phyloP scores from a whole-genome alignment of 2,113 vertebrate species.

The Morone chrysops region DNA sequence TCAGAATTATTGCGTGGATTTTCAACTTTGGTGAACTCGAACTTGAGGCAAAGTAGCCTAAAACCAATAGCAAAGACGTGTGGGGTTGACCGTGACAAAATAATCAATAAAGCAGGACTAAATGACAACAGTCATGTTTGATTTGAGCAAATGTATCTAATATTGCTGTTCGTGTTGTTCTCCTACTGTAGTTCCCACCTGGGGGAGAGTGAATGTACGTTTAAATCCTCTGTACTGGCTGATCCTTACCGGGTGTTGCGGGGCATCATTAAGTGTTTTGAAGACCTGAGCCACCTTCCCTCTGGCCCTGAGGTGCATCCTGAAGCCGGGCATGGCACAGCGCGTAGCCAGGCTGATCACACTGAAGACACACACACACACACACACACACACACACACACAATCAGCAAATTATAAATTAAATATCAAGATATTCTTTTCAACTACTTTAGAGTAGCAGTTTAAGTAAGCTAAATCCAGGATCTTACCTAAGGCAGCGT shows the following conservation, averaged over 20 bases:
- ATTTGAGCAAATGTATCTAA: no score
- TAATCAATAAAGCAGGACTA: no score
- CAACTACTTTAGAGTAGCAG: background rate
- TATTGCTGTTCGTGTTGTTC: no score
- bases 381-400: background rate
- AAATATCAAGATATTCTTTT: background rate
- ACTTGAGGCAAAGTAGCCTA: no score
- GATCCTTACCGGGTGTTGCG: slow-evolving; percentile 91
- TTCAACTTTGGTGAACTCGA: no score
- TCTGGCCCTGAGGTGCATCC: slow-evolving; percentile 97
- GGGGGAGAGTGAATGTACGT: background rate
- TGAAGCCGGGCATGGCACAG: slow-evolving; percentile 98
- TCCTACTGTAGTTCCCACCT: no score
- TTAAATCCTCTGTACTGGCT: background rate
- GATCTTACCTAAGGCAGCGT: slow-evolving; percentile 95
- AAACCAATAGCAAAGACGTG: no score
- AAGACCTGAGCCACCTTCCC: slow-evolving; percentile 99
- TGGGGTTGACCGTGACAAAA: no score
- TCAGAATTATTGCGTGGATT: no score
- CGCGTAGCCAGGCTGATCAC: slow-evolving; percentile 98
- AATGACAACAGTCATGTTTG: no score
- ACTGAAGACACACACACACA: slow-evolving; percentile 83
- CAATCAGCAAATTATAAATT: background rate
- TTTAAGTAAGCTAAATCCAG: background rate
- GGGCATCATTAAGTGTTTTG: slow-evolving; percentile 96